phyloP scores from a whole-genome alignment of 2,113 vertebrate species.

The Neolamprologus kungweensis region DNA sequence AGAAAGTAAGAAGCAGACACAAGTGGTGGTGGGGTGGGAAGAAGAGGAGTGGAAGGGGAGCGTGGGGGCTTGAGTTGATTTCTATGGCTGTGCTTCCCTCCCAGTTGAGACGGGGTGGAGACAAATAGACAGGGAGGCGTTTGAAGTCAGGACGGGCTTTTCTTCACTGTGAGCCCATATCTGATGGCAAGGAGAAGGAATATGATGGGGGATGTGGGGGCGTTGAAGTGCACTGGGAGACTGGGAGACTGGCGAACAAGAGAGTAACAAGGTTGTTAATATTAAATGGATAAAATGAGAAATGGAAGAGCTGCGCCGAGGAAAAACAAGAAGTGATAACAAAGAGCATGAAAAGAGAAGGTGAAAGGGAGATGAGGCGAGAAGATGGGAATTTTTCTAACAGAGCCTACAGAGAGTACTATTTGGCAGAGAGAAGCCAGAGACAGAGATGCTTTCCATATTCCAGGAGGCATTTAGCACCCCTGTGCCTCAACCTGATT shows the following conservation, averaged over 20 bases:
- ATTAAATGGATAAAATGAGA: slow-evolving; percentile 48
- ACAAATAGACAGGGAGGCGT: slow-evolving; percentile 54
- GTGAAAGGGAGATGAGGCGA: not conserved
- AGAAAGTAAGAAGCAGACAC: not conserved
- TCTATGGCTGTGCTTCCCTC: slow-evolving; percentile 26
- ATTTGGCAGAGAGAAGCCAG: not conserved
- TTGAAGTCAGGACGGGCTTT: slow-evolving; percentile 66
- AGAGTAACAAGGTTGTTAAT: slow-evolving; percentile 36
- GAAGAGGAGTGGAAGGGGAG: not conserved
- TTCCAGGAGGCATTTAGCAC: slow-evolving; percentile 4
- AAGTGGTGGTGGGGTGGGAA: not conserved
- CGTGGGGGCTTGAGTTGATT: slow-evolving; percentile 18
- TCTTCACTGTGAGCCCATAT: slow-evolving; percentile 43
- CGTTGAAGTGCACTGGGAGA: not conserved
- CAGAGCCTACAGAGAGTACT: not conserved
- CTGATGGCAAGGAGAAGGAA: slow-evolving; percentile 43
- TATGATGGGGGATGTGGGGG: not conserved
- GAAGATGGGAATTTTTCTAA: not conserved
- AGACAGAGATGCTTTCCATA: not conserved
- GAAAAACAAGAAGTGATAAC: slow-evolving; percentile 2
- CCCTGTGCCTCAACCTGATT: slow-evolving; percentile 22
- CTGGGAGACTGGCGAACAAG: not conserved
- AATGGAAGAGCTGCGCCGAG: not conserved
- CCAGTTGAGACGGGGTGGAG: slow-evolving; percentile 33
- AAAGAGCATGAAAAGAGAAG: not conserved